Percentiles rank a stretch among this genome's conserved stretches.
These are phyloP conservation scores for Tiliacea citrago DNA, from an alignment of 2,888 invertebrate genomes.

Conservation along the genomic window DNA sequence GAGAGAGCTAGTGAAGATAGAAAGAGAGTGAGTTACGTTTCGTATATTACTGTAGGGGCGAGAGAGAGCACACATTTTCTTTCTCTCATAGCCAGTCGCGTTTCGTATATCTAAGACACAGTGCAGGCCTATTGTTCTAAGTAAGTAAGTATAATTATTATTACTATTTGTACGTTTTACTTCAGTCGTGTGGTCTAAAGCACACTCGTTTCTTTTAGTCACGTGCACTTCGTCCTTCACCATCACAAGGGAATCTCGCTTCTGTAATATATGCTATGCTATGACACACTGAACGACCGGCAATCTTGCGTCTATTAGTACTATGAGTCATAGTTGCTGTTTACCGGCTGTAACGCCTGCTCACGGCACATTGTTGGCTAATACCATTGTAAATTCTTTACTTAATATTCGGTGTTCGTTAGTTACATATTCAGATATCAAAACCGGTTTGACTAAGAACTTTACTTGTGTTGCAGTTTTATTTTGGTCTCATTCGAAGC, in stretches of 20 bases:
- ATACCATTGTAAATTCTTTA: slow-evolving; percentile 6
- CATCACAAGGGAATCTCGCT: not conserved
- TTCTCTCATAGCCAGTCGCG: no score
- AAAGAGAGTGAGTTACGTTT: no score
- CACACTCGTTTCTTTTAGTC: not conserved
- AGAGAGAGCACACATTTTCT: no score
- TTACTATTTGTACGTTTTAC: no score
- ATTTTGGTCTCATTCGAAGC: not conserved
- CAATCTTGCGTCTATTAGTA: slow-evolving; percentile 41
- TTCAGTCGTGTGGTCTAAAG: no score
- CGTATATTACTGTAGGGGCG: no score
- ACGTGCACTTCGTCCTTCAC: not conserved
- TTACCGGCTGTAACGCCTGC: slow-evolving; percentile 39
- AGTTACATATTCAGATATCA: slow-evolving; percentile 29
- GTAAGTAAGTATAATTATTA: no score
- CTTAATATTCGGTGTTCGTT: not conserved
- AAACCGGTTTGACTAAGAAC: slow-evolving; percentile 28
- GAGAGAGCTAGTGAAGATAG: no score
- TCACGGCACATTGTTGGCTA: slow-evolving; percentile 32
- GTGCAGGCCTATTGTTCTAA: no score
- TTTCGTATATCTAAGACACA: no score
- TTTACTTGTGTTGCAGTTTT: slow-evolving; percentile 25
- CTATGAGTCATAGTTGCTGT: slow-evolving; percentile 45
- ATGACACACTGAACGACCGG: slow-evolving; percentile 14
- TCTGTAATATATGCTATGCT: slow-evolving; percentile 7